Conservation (phyloP, 2,888 invertebrate genomes). For the Heliconius erato region DNA sequence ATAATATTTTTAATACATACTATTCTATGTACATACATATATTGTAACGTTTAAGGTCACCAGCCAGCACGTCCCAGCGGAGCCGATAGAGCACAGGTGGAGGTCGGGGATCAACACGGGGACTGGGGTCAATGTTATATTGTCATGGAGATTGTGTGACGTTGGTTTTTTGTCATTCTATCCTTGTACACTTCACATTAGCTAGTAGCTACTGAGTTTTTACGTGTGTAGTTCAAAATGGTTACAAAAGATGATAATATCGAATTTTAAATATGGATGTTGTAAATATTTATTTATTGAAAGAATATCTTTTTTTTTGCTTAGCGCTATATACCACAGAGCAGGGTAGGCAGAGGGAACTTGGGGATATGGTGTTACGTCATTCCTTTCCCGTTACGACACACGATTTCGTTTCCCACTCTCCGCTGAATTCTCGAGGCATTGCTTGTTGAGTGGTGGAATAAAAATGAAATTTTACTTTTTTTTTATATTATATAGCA, state of each 20-base stretch:
- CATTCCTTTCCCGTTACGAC: not conserved
- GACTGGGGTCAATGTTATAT: conserved; percentile 76
- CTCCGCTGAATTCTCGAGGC: not conserved
- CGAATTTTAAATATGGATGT: not conserved
- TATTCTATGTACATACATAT: conserved; percentile 18
- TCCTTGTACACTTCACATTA: conserved; percentile 45
- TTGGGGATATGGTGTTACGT: not conserved
- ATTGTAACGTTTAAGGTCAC: conserved; percentile 60
- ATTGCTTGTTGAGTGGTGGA: too few species aligned
- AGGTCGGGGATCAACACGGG: conserved; percentile 68
- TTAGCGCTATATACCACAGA: not conserved
- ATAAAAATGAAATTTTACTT: too few species aligned
- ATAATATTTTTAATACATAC: conserved; percentile 2
- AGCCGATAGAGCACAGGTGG: conserved; percentile 70
- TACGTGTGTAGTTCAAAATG: not conserved
- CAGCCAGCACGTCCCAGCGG: conserved; percentile 71
- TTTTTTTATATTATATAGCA: too few species aligned
- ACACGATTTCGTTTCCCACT: not conserved
- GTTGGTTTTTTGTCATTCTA: conserved; percentile 61
- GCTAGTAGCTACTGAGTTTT: conserved; percentile 24
- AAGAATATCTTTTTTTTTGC: not conserved
- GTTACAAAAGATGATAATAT: not conserved
- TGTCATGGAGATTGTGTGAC: conserved; percentile 75
- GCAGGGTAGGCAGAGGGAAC: not conserved
- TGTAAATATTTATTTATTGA: not conserved